A percentile compares a stretch with the other conserved stretches of the same genome.
Evolutionary conservation across 2,113 vertebrate species (phyloP).

Genomic region (Ariopsis seemanni): DNA sequence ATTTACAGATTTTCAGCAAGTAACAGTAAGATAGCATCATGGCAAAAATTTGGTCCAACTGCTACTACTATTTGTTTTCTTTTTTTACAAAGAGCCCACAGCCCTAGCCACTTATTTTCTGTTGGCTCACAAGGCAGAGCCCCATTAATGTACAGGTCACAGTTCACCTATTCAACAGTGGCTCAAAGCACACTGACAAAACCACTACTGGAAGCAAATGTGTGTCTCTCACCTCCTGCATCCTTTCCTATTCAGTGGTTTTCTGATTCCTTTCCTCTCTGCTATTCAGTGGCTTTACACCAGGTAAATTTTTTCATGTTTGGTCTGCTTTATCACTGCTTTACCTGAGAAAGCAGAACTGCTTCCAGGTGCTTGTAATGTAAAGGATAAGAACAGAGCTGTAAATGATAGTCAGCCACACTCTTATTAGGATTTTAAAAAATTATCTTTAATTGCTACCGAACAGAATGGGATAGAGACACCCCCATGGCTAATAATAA

Average conservation of each 20-base stretch:
- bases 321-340: neutral
- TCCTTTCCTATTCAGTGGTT: neutral
- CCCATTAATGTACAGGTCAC: neutral
- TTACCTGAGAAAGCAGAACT: neutral
- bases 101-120: neutral
- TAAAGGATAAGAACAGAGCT: neutral
- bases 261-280: neutral
- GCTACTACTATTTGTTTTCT: neutral
- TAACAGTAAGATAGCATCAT: neutral
- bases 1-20: neutral
- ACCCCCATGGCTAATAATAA: neutral
- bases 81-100: neutral
- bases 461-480: neutral
- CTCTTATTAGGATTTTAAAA: neutral
- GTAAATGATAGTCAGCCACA: neutral
- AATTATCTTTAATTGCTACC: neutral
- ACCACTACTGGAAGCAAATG: neutral
- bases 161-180: neutral
- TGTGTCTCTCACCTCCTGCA: too few species aligned
- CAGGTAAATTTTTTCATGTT: neutral
- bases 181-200: neutral
- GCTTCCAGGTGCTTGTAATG: neutral
- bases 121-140: neutral
- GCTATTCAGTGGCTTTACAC: neutral
- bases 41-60: neutral